These are phyloP conservation scores for Petrolisthes cinctipes DNA, from an alignment of 2,888 invertebrate genomes.

Conservation along the genomic window DNA sequence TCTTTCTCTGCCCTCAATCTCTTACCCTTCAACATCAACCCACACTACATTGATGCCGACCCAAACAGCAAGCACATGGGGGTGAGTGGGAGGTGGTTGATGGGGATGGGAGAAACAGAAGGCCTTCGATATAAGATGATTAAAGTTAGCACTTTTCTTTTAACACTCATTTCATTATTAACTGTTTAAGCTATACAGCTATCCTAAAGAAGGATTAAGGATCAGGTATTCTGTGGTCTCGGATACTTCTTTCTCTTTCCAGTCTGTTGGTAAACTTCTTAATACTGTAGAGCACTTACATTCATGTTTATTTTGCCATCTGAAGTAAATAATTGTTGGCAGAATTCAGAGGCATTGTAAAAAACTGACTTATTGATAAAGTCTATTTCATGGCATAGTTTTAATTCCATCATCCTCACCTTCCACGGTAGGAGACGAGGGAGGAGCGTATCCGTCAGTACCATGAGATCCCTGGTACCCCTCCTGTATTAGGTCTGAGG, in stretches of 20 bases:
- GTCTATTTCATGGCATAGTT: not conserved
- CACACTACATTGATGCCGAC: constrained; percentile 82
- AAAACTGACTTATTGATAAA: not conserved
- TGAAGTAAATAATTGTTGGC: too few species aligned
- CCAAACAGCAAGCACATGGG: constrained; percentile 79
- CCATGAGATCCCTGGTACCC: constrained; percentile 75
- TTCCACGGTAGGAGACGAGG: constrained; percentile 76
- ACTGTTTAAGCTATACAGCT: not conserved
- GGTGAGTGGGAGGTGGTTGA: constrained; percentile 67
- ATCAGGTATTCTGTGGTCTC: too few species aligned
- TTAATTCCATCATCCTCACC: not conserved
- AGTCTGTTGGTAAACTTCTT: too few species aligned
- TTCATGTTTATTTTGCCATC: too few species aligned
- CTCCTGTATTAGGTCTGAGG: constrained; percentile 79
- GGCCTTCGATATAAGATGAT: not conserved
- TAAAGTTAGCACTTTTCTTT: not conserved
- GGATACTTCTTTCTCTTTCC: too few species aligned
- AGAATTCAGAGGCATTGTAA: not conserved
- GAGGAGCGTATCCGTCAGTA: constrained; percentile 81
- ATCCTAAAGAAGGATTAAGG: not conserved
- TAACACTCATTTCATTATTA: not conserved
- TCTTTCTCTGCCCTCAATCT: constrained; percentile 79
- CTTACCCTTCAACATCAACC: constrained; percentile 87
- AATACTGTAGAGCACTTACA: too few species aligned
- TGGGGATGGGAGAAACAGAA: not conserved